phyloP scores from a whole-genome alignment of 2,113 vertebrate species.

The Hypocryptadius cinnamomeus region DNA sequence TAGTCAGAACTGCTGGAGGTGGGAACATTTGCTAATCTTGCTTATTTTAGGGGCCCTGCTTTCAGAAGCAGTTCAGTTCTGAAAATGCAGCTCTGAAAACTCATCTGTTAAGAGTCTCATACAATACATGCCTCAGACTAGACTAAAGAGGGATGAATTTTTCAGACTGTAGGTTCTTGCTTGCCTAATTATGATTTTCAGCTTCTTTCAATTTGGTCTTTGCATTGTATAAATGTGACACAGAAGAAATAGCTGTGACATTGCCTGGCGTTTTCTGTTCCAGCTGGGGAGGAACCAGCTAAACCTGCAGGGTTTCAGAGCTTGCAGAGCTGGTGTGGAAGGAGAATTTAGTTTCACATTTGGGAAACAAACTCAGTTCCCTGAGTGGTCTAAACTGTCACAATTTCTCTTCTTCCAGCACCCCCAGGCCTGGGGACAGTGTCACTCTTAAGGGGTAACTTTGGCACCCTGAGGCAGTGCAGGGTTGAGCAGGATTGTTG shows the following conservation, averaged over 20 bases:
- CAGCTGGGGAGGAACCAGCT: neutral
- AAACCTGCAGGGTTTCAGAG: neutral
- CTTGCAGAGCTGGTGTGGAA: neutral
- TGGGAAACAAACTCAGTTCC: neutral
- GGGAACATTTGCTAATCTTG: constrained; percentile 11
- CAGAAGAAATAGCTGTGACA: neutral
- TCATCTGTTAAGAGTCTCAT: neutral
- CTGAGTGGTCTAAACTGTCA: neutral
- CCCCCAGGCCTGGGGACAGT: neutral
- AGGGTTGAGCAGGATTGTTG: neutral
- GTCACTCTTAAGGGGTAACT: neutral
- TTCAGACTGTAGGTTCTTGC: neutral
- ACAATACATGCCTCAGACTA: neutral
- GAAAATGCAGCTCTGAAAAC: neutral
- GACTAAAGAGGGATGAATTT: neutral
- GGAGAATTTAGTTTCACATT: neutral
- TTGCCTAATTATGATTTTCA: neutral
- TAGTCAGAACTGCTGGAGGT: constrained; percentile 14
- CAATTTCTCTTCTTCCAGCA: neutral
- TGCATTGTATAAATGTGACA: neutral
- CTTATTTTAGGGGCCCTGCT: constrained; percentile 15
- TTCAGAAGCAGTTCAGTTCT: neutral
- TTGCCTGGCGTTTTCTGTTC: neutral
- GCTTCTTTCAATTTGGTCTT: neutral
- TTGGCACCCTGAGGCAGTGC: neutral